A percentile compares a stretch with the other conserved stretches of the same genome.
These are phyloP conservation scores for Heliornis fulica DNA, from an alignment of 2,113 vertebrate genomes.

Conservation along the genomic window DNA sequence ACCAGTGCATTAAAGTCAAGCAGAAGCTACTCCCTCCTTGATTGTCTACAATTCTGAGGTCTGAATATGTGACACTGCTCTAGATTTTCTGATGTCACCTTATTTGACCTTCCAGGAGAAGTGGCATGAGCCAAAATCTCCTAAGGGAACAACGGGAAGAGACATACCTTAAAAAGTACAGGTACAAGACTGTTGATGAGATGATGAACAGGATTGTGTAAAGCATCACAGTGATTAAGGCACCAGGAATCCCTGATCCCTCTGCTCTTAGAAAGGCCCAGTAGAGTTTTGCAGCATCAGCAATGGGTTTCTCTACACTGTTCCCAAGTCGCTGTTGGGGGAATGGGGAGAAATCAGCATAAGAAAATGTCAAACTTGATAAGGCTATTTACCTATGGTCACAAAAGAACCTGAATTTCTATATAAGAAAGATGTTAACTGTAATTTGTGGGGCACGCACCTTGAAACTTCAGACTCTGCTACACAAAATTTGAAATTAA, in stretches of 20 bases:
- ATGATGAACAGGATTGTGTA: constrained; percentile 81
- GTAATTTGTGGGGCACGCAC: not conserved
- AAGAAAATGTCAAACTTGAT: not conserved
- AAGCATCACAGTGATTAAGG: constrained; percentile 82
- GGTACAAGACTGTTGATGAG: constrained; percentile 78
- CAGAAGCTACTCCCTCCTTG: not conserved
- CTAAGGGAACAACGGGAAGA: not conserved
- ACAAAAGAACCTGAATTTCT: not conserved
- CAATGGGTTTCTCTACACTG: constrained; percentile 79
- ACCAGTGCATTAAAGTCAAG: not conserved
- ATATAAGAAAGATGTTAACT: not conserved
- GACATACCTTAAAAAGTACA: constrained; percentile 88
- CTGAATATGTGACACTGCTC: not conserved
- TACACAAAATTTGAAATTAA: not conserved
- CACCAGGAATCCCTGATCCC: constrained; percentile 79
- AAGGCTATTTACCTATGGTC: not conserved
- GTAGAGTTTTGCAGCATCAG: constrained; percentile 90
- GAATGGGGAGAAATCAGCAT: not conserved
- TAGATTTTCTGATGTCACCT: not conserved
- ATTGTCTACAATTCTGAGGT: not conserved
- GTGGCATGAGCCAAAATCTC: not conserved
- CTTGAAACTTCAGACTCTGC: not conserved
- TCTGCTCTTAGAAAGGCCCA: constrained; percentile 84
- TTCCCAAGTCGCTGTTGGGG: constrained; percentile 75
- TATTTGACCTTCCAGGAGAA: not conserved